Evolutionary conservation across 1,140 invertebrate species (phyloP).

Genomic region (Augochlora pura): DNA sequence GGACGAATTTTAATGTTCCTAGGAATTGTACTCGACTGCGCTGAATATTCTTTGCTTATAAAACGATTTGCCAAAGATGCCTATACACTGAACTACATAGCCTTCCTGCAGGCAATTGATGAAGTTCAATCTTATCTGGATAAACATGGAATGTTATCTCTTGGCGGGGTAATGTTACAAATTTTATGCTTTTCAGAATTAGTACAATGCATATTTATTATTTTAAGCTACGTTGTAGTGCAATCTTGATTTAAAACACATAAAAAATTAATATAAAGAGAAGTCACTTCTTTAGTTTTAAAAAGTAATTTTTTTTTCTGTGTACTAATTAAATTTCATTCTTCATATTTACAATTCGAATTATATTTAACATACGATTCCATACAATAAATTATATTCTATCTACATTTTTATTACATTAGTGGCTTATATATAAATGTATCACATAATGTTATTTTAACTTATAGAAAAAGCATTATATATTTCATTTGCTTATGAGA

Average conservation of each 20-base stretch:
- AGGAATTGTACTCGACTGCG: slow-evolving; percentile 82
- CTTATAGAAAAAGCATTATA: too few species aligned
- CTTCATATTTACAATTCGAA: neutral
- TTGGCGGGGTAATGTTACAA: slow-evolving; percentile 46
- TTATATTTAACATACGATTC: neutral
- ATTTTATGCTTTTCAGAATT: neutral
- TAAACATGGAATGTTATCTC: slow-evolving; percentile 80
- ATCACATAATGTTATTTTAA: too few species aligned
- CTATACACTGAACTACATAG: slow-evolving; percentile 87
- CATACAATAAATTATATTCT: neutral
- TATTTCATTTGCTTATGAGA: too few species aligned
- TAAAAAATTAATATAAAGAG: too few species aligned
- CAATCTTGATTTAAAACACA: neutral
- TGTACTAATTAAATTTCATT: neutral
- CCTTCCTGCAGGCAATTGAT: slow-evolving; percentile 83
- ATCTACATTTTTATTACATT: too few species aligned
- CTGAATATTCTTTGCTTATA: slow-evolving; percentile 85
- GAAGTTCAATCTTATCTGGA: slow-evolving; percentile 80
- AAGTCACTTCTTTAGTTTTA: too few species aligned
- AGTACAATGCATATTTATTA: neutral
- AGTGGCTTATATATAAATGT: too few species aligned
- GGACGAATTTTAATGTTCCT: slow-evolving; percentile 85
- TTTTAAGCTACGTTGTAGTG: neutral
- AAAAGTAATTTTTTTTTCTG: too few species aligned
- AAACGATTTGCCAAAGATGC: slow-evolving; percentile 86